phyloP scores from a whole-genome alignment of 2,797 vertebrate genomes.

The Spatula clypeata region DNA sequence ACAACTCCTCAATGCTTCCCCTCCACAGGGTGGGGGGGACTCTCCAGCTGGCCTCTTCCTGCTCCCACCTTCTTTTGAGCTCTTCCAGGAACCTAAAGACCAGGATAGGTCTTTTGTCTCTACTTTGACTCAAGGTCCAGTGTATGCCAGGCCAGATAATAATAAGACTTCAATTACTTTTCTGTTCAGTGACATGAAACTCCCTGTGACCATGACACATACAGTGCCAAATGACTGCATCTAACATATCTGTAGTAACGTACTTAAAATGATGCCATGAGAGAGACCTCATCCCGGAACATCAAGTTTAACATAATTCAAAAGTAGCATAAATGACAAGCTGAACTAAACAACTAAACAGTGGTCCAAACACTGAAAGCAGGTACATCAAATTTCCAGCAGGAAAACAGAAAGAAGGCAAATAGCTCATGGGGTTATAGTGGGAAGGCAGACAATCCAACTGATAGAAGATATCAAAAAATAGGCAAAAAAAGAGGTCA shows the following conservation, averaged over 20 bases:
- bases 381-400: not conserved
- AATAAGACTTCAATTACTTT: not conserved
- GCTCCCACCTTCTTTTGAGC: not conserved
- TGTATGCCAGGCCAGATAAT: rapidly evolving
- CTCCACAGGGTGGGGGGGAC: rapidly evolving
- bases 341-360: not conserved
- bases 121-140: not conserved
- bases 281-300: not conserved
- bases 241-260: not conserved
- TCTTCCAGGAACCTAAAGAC: not conserved
- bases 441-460: not conserved
- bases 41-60: not conserved
- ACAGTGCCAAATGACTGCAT: not conserved
- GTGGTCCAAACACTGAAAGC: not conserved
- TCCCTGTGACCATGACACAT: not conserved
- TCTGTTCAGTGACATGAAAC: not conserved
- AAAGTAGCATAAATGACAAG: not conserved
- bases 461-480: not conserved
- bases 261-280: rapidly evolving
- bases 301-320: not conserved
- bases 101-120: not conserved
- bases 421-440: not conserved
- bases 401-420: not conserved
- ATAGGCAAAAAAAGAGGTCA: no score
- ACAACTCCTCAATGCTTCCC: not conserved